Conservation (phyloP, 2,888 invertebrate genomes). For the Fragum whitleyi region DNA sequence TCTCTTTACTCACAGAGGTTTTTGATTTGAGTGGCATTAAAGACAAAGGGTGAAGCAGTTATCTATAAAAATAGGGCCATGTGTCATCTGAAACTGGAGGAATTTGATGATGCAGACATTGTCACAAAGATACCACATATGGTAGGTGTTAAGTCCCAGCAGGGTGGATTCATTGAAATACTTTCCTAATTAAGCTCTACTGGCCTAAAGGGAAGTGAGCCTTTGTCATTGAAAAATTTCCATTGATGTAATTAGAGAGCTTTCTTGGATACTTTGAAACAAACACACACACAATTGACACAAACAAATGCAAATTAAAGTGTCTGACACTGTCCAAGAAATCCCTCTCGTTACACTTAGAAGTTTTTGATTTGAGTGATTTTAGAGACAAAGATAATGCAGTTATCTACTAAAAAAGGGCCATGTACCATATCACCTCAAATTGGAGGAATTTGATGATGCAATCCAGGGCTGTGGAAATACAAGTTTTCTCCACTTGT, state of each 20-base stretch:
- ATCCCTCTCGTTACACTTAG: constrained; percentile 91
- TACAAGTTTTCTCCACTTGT: too few relatives aligned
- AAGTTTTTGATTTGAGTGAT: constrained; percentile 79
- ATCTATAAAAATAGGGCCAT: constrained; percentile 97
- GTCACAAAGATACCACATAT: constrained; percentile 92
- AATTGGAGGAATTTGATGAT: constrained; percentile 90
- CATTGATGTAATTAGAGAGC: too few relatives aligned
- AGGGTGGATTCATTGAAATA: too few relatives aligned
- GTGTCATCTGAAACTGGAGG: constrained; percentile 92
- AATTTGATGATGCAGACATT: constrained; percentile 91
- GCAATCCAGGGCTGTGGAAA: too few relatives aligned
- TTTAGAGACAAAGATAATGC: constrained; percentile 89
- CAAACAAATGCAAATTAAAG: too few relatives aligned
- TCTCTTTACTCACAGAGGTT: constrained; percentile 88
- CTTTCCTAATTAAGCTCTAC: too few relatives aligned
- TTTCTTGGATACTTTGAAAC: too few relatives aligned
- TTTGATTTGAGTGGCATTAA: constrained; percentile 72
- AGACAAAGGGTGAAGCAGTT: constrained; percentile 90
- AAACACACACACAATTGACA: too few relatives aligned
- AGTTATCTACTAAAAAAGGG: constrained; percentile 95
- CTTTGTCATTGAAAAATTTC: too few relatives aligned
- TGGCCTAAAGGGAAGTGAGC: too few relatives aligned
- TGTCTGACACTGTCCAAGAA: too few relatives aligned
- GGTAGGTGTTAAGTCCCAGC: constrained; percentile 82
- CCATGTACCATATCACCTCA: constrained; percentile 96